Evolutionary conservation across 2,797 vertebrate species (phyloP).

Genomic region (Nothura maculosa): DNA sequence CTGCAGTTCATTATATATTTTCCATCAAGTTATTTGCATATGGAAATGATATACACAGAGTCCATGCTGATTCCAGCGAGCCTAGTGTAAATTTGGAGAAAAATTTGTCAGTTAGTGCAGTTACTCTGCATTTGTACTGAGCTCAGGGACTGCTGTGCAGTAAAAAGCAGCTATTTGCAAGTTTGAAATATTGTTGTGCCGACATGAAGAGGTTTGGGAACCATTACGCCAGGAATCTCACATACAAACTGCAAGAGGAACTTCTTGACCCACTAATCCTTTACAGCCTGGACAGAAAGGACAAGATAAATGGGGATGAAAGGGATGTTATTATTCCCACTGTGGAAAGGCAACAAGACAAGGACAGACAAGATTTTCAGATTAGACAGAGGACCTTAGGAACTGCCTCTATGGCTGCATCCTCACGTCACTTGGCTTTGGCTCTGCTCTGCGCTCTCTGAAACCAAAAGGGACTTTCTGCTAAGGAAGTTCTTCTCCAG

Average conservation of each 20-base stretch:
- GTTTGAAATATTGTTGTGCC: not conserved
- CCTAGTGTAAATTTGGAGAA: not conserved
- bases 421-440: not conserved
- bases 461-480: not conserved
- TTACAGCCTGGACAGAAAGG: not conserved
- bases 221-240: rapidly evolving
- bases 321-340: not conserved
- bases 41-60: not conserved
- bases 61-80: not conserved
- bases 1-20: not conserved
- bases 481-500: not conserved
- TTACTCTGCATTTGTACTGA: not conserved
- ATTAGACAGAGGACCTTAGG: not conserved
- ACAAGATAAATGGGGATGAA: not conserved
- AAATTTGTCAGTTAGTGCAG: not conserved
- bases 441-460: not conserved
- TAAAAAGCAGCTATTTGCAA: not conserved
- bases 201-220: not conserved
- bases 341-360: not conserved
- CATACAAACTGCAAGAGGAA: not conserved
- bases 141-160: not conserved
- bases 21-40: not conserved
- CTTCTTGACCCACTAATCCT: not conserved
- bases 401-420: rapidly evolving
- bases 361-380: not conserved